Evolutionary conservation across 1,140 invertebrate species (phyloP).

Genomic region (Schlechtendalia chinensis): DNA sequence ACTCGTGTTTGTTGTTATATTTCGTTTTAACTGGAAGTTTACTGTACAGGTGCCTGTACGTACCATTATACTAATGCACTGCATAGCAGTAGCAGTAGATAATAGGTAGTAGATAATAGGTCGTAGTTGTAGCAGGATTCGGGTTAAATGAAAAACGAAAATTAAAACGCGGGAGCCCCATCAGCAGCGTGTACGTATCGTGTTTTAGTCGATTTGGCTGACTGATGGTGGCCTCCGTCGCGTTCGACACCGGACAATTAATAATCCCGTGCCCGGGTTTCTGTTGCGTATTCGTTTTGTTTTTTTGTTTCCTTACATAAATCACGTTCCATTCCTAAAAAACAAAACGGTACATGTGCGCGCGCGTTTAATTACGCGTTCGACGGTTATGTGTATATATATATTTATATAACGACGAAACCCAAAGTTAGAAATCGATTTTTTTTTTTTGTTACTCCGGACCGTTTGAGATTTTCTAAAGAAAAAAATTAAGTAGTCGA

Average conservation of each 20-base stretch:
- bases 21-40: conserved; percentile 16
- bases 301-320: conserved; percentile 41
- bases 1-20: conserved; percentile 17
- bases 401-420: too few relatives aligned
- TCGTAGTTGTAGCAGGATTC: too few relatives aligned
- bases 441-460: not conserved
- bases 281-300: conserved; percentile 22
- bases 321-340: conserved; percentile 18
- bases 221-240: conserved; percentile 38
- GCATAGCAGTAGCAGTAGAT: too few relatives aligned
- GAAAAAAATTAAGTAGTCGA: not conserved
- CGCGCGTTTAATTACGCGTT: conserved; percentile 2
- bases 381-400: not conserved
- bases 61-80: not conserved
- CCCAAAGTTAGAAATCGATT: not conserved
- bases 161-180: conserved; percentile 44
- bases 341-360: not conserved
- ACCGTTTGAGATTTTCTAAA: not conserved
- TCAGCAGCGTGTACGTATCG: not conserved
- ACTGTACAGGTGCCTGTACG: not conserved
- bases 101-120: too few relatives aligned
- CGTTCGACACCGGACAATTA: conserved; percentile 39
- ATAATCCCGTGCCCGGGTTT: not conserved
- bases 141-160: conserved; percentile 30
- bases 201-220: not conserved